Conservation (phyloP, 2,888 invertebrate genomes). For the Megaustenia siamemsis region DNA sequence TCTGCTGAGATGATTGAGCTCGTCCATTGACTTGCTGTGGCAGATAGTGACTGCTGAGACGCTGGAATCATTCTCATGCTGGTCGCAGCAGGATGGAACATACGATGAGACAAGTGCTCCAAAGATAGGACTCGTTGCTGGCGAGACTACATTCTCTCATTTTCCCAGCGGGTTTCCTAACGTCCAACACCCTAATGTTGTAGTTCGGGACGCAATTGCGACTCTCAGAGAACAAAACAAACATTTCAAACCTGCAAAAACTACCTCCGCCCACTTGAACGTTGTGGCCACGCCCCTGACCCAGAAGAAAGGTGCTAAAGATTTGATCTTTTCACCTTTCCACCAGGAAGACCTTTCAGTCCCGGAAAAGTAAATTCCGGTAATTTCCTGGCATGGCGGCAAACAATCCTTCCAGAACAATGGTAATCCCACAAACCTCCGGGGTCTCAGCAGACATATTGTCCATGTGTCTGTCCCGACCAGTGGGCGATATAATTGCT, state of each 20-base stretch:
- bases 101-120: background rate
- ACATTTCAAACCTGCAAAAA: background rate
- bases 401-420: slow-evolving; percentile 24
- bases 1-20: background rate
- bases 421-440: background rate
- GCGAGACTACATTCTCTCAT: slow-evolving; percentile 7
- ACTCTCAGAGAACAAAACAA: background rate
- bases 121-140: background rate
- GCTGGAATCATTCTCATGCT: background rate
- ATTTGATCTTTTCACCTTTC: slow-evolving; percentile 35
- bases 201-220: background rate
- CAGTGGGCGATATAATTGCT: slow-evolving; percentile 28
- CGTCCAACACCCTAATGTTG: background rate
- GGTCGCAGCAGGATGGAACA: background rate
- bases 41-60: background rate
- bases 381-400: slow-evolving; percentile 23
- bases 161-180: slow-evolving; percentile 15
- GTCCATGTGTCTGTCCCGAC: background rate
- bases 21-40: background rate
- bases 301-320: background rate
- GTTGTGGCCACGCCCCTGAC: slow-evolving; percentile 8
- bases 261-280: background rate
- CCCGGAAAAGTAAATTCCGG: background rate
- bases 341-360: background rate
- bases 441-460: background rate